Percentiles rank a stretch among this genome's conserved stretches.
Evolutionary conservation across 1,140 invertebrate species (phyloP).

Genomic region (Drosophila littoralis): DNA sequence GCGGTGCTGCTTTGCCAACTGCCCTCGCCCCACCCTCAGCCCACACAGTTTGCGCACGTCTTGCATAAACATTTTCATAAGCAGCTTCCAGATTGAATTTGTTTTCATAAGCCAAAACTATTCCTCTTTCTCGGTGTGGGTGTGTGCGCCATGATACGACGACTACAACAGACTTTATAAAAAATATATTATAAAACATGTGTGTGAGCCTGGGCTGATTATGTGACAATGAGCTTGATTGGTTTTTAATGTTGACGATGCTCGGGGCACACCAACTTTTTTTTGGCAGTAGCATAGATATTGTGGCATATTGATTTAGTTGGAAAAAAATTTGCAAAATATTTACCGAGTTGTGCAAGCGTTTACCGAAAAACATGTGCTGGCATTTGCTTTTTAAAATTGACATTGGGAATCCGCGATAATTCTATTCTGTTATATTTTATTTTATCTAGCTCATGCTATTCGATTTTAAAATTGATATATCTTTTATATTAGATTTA

Average conservation of each 20-base stretch:
- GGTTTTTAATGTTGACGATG: slow-evolving; percentile 68
- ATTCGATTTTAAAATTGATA: too few relatives aligned
- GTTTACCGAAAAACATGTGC: too few relatives aligned
- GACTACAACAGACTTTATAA: slow-evolving; percentile 47
- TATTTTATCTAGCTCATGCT: too few relatives aligned
- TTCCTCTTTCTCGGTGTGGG: slow-evolving; percentile 32
- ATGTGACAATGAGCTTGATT: slow-evolving; percentile 79
- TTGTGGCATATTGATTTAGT: background rate
- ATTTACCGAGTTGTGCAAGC: background rate
- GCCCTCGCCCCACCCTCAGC: background rate
- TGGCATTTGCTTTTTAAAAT: too few relatives aligned
- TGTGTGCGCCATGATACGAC: slow-evolving; percentile 22
- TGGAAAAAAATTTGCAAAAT: background rate
- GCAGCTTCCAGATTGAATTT: slow-evolving; percentile 81
- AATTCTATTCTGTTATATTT: too few relatives aligned
- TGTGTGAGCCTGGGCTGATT: slow-evolving; percentile 52
- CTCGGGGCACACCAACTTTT: slow-evolving; percentile 10
- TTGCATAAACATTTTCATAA: slow-evolving; percentile 83
- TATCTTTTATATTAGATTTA: too few relatives aligned
- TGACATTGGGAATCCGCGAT: too few relatives aligned
- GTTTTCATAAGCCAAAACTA: slow-evolving; percentile 82
- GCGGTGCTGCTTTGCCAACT: background rate
- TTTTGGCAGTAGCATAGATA: slow-evolving; percentile 11
- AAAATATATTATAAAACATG: slow-evolving; percentile 51
- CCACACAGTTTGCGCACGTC: slow-evolving; percentile 57